A percentile compares a stretch with the other conserved stretches of the same genome.
phyloP scores from a whole-genome alignment of 1,140 invertebrate genomes.

The Caenorhabditis tropicalis region DNA sequence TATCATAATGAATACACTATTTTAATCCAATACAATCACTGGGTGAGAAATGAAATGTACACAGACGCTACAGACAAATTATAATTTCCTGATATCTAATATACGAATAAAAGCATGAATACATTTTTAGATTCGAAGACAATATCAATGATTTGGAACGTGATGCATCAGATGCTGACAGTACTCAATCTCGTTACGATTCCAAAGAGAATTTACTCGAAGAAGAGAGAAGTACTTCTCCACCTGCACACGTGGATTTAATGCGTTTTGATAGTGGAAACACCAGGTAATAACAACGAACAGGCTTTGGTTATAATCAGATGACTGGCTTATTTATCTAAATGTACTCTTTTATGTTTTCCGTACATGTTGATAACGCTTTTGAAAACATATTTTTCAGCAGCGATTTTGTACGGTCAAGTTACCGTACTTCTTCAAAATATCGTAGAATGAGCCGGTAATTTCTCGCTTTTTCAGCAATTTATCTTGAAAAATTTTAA shows the following conservation, averaged over 20 bases:
- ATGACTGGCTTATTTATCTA: neutral
- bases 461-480: neutral
- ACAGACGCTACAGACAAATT: neutral
- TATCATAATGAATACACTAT: too few relatives aligned
- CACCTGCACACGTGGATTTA: neutral
- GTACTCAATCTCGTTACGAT: conserved; percentile 51
- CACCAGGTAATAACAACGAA: neutral
- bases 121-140: conserved; percentile 21
- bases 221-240: neutral
- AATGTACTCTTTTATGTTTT: neutral
- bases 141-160: conserved; percentile 33
- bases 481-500: neutral
- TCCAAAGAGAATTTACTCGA: conserved; percentile 54
- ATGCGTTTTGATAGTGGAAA: conserved; percentile 31
- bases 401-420: conserved; percentile 33
- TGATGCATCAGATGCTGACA: conserved; percentile 55
- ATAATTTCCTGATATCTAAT: neutral
- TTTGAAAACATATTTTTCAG: neutral
- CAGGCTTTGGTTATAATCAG: too few relatives aligned
- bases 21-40: too few relatives aligned
- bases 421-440: conserved; percentile 32
- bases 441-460: conserved; percentile 43
- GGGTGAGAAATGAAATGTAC: neutral
- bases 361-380: neutral
- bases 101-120: conserved; percentile 2